A percentile compares a stretch with the other conserved stretches of the same genome.
phyloP scores from a whole-genome alignment of 2,113 vertebrate genomes.

The Pluvialis apricaria region DNA sequence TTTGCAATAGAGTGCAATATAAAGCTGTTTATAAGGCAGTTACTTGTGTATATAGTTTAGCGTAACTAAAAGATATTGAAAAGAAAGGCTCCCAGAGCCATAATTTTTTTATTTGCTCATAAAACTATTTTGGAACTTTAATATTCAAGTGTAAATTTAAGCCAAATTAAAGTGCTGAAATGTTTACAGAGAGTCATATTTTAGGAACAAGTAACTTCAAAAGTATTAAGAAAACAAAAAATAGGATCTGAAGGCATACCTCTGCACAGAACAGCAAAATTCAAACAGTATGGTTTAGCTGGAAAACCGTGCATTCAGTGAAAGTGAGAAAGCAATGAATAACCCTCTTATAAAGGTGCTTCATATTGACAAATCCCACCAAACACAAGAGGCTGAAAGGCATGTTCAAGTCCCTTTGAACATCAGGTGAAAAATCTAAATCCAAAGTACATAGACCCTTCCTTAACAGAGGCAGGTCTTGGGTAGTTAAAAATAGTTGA shows the following conservation, averaged over 20 bases:
- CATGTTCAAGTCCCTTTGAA: neutral
- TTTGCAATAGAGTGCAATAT: neutral
- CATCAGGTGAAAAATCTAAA: neutral
- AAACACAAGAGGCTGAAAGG: neutral
- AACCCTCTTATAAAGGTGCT: neutral
- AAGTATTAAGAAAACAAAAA: conserved; percentile 50
- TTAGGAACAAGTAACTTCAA: conserved; percentile 47
- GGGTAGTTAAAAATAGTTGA: conserved; percentile 2
- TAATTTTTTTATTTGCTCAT: neutral
- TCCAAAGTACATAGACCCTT: neutral
- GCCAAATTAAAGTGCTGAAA: conserved; percentile 43
- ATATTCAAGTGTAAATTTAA: conserved; percentile 10
- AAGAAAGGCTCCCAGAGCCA: conserved; percentile 7
- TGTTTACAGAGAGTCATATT: conserved; percentile 40
- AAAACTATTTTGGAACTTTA: conserved; percentile 43
- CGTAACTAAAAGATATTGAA: neutral
- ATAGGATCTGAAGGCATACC: neutral
- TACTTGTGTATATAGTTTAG: neutral
- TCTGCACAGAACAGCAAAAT: conserved; percentile 1
- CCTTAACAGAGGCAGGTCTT: neutral
- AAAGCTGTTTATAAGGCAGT: conserved; percentile 45
- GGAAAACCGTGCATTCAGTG: neutral
- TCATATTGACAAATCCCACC: neutral
- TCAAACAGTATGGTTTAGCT: conserved; percentile 3
- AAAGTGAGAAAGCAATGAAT: conserved; percentile 8